phyloP scores from a whole-genome alignment of 2,797 vertebrate species.

The Phoxinus dragarum region DNA sequence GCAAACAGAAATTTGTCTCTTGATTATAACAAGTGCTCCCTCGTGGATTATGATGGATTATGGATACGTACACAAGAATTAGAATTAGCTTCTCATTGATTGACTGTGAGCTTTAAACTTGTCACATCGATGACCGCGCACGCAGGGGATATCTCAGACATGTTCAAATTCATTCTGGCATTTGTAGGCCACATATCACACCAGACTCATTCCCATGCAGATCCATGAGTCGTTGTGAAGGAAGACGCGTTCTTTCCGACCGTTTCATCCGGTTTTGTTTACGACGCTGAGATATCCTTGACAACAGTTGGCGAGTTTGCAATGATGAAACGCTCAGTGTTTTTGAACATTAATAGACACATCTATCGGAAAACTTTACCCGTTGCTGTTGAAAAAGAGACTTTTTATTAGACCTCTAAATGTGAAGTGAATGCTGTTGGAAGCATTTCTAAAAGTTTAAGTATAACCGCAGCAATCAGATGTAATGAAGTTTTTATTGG shows the following conservation, averaged over 20 bases:
- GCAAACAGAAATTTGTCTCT: slow-evolving; percentile 49
- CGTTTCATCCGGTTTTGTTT: slow-evolving; percentile 23
- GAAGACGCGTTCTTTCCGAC: slow-evolving; percentile 8
- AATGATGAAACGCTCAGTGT: slow-evolving; percentile 33
- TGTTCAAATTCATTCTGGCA: background rate
- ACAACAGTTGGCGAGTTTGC: slow-evolving; percentile 51
- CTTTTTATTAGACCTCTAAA: slow-evolving; percentile 47
- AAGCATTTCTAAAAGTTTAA: slow-evolving; percentile 46
- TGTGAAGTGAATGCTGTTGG: slow-evolving; percentile 42
- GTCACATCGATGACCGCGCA: slow-evolving; percentile 8
- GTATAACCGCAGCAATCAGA: slow-evolving; percentile 50
- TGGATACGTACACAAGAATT: slow-evolving; percentile 33
- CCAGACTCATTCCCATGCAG: background rate
- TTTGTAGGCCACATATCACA: slow-evolving; percentile 30
- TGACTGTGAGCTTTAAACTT: slow-evolving; percentile 42
- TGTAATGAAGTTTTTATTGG: slow-evolving; percentile 52
- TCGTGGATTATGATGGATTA: slow-evolving; percentile 46
- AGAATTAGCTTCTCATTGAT: slow-evolving; percentile 40
- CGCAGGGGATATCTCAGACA: background rate
- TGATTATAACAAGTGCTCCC: slow-evolving; percentile 48
- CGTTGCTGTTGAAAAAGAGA: slow-evolving; percentile 27
- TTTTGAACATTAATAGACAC: slow-evolving; percentile 8
- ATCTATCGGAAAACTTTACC: slow-evolving; percentile 44
- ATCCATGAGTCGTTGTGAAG: background rate
- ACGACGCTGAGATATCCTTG: slow-evolving; percentile 11